A percentile compares a stretch with the other conserved stretches of the same genome.
phyloP scores from a whole-genome alignment of 2,888 invertebrate species.

The Trichogramma dendrolimi region DNA sequence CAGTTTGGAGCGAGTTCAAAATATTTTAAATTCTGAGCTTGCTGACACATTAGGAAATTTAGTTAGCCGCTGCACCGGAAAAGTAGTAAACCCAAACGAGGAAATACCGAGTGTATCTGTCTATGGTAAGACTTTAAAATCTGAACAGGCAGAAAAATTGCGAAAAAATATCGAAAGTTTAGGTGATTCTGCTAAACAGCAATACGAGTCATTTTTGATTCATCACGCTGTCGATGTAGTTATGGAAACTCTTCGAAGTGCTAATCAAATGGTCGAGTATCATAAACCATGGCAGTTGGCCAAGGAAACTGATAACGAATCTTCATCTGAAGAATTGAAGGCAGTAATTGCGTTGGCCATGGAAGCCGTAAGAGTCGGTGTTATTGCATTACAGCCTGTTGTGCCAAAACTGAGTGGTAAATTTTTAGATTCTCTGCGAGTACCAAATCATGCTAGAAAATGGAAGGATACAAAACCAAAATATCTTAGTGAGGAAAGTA shows the following conservation, averaged over 20 bases:
- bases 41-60: conserved; percentile 92
- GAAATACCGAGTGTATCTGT: conserved; percentile 65
- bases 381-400: conserved; percentile 80
- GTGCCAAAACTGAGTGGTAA: conserved; percentile 68
- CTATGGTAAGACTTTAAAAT: conserved; percentile 50
- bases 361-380: conserved; percentile 77
- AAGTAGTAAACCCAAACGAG: conserved; percentile 72
- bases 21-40: conserved; percentile 80
- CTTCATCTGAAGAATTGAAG: conserved; percentile 60
- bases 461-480: conserved; percentile 54
- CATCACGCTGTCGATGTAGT: conserved; percentile 78
- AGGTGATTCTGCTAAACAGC: conserved; percentile 61
- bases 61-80: conserved; percentile 73
- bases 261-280: conserved; percentile 83
- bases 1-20: conserved; percentile 69
- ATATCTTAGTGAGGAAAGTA: conserved; percentile 25
- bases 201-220: conserved; percentile 74
- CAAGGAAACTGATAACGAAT: conserved; percentile 55
- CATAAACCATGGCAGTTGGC: conserved; percentile 85
- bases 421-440: conserved; percentile 67
- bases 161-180: conserved; percentile 55
- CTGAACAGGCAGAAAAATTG: conserved; percentile 56
- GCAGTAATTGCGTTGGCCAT: conserved; percentile 77
- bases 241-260: conserved; percentile 68
- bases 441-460: conserved; percentile 52